Base-by-base conservation (phyloP, 2,888 invertebrate species). In the Drosophila sordidula region DNA sequence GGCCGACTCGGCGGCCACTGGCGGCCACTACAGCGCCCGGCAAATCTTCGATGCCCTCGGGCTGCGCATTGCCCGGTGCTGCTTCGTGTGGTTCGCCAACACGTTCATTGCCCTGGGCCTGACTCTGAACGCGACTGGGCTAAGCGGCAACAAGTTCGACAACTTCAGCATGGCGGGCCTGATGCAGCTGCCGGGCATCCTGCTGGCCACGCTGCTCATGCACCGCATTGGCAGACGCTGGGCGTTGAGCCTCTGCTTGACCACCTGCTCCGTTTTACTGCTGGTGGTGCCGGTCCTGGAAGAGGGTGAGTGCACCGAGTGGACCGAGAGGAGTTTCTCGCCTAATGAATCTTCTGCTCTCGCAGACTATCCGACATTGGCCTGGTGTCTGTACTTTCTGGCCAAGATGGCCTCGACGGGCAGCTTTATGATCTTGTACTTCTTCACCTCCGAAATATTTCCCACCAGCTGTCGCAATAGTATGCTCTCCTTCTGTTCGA, bases 21-120 rank as follows among this genome's bases (percentile, higher is more conserved):
- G 58, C 3, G 79, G 73, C 0, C 80, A 85, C 14, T 88, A 86
- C 36, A 79, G 66, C 1, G 49, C 22, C 3, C 74, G 73, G 4
- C 89, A 90, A 11, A 86, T 90, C 3, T 58, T 54, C 16, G 46
- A 70, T 34, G 84, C 86, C 0, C 59, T 90, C 1, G 80, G 75
- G 4, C 63, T 85, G 67, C 75, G 91, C 32, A 82, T 91, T 38
- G 47, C 93, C 0, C 94, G 94, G 46, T 95, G 96, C 80, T 95
- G 95, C 26, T 94, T 96, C 72, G 95, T 96, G 92, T 96, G 96
- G 96, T 94, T 96, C 18, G 95, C 96, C 0, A 95, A 95, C 76
- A 95, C 95, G 0, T 95, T 96, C 69, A 94, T 96, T 4, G 96
- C 95, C 88, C 95, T 96, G 84, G 96, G 97, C 0, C 91, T 97